phyloP scores from a whole-genome alignment of 2,113 vertebrate genomes.

The Epinephelus cyanopodus region DNA sequence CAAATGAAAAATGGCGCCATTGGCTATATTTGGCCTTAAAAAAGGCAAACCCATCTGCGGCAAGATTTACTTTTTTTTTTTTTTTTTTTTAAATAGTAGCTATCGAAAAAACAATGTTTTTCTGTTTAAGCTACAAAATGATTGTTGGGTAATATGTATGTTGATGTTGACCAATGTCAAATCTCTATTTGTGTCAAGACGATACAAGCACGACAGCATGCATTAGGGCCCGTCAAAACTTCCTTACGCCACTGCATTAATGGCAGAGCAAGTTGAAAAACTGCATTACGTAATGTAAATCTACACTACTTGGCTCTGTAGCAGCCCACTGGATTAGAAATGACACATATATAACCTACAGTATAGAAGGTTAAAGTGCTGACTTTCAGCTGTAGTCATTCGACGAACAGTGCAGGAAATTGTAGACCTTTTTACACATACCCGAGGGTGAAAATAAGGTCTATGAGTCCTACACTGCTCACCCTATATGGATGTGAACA shows the following conservation, averaged over 20 bases:
- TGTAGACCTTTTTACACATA: not conserved
- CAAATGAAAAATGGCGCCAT: too few species aligned
- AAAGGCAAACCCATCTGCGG: too few species aligned
- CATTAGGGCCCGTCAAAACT: too few species aligned
- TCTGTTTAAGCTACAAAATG: too few species aligned
- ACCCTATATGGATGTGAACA: slow-evolving; percentile 12
- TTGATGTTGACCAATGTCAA: too few species aligned
- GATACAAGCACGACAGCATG: too few species aligned
- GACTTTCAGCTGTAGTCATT: slow-evolving; percentile 6
- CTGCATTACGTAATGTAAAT: not conserved
- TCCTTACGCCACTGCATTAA: not conserved
- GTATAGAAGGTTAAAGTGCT: slow-evolving; percentile 33
- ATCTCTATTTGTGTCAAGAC: too few species aligned
- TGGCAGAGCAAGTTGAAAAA: not conserved
- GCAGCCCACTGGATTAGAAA: not conserved
- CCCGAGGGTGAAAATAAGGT: not conserved
- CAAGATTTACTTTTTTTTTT: too few species aligned
- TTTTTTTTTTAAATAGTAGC: too few species aligned
- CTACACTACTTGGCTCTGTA: not conserved
- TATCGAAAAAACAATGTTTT: too few species aligned
- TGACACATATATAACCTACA: slow-evolving; percentile 6
- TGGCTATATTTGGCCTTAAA: too few species aligned
- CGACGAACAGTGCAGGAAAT: not conserved
- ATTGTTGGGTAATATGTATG: too few species aligned
- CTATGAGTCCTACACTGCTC: not conserved